Evolutionary conservation across 2,888 invertebrate genomes (phyloP).

Genomic region (Dicycla oo): DNA sequence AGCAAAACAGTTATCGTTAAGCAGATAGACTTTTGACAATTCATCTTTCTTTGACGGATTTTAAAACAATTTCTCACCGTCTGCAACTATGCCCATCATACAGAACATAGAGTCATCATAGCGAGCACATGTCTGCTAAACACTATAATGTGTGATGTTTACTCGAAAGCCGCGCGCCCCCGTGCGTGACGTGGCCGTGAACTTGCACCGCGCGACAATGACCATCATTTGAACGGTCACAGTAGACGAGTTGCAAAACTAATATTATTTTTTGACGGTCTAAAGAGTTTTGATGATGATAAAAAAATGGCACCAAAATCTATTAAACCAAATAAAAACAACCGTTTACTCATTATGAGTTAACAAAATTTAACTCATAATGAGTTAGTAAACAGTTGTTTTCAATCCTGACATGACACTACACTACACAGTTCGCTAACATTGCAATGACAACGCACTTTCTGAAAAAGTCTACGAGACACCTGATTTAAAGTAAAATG

Average conservation of each 20-base stretch:
- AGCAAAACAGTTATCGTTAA: background rate
- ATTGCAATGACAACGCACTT: too few species aligned
- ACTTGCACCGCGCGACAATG: slow-evolving; percentile 42
- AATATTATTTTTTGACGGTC: slow-evolving; percentile 6
- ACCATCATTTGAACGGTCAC: slow-evolving; percentile 36
- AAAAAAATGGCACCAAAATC: too few species aligned
- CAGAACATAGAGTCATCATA: background rate
- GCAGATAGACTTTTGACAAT: background rate
- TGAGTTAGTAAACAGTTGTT: too few species aligned
- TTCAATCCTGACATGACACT: too few species aligned
- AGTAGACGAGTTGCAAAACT: slow-evolving; percentile 6
- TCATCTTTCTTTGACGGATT: background rate
- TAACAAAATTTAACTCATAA: too few species aligned
- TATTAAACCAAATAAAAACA: background rate
- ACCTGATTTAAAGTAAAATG: too few species aligned
- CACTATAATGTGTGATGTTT: slow-evolving; percentile 44
- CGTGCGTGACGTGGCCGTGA: slow-evolving; percentile 62
- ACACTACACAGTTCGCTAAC: too few species aligned
- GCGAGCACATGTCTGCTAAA: slow-evolving; percentile 40
- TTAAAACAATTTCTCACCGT: background rate
- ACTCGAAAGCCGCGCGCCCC: slow-evolving; percentile 26
- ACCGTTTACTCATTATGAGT: too few species aligned
- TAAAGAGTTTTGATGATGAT: background rate
- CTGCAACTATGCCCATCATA: background rate
- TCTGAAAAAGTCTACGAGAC: too few species aligned